Conservation (phyloP, 2,888 invertebrate genomes). For the Electrophaes corylata region DNA sequence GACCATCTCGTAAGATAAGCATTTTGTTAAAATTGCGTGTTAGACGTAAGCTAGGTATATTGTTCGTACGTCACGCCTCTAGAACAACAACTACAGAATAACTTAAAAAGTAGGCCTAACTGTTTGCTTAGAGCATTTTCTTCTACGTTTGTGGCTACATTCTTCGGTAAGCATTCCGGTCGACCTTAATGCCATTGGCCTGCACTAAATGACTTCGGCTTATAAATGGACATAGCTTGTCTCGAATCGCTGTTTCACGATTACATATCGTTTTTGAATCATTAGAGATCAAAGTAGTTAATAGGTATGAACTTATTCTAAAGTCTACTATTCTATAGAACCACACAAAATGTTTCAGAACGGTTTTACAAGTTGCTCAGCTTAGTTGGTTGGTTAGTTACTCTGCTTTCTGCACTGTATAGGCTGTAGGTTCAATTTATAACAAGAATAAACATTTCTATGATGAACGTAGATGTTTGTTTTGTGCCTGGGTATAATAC, state of each 20-base stretch:
- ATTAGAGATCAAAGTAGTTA: not conserved
- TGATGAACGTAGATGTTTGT: no score
- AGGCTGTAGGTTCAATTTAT: no score
- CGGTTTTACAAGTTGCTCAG: no score
- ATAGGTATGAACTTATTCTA: no score
- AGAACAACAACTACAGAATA: constrained; percentile 33
- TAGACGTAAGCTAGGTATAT: constrained; percentile 12
- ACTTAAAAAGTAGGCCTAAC: constrained; percentile 73
- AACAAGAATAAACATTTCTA: no score
- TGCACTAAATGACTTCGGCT: constrained; percentile 31
- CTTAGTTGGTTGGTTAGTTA: no score
- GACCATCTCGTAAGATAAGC: not conserved
- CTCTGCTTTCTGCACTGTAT: no score
- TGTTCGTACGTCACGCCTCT: constrained; percentile 26
- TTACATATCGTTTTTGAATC: not conserved
- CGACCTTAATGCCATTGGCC: constrained; percentile 57
- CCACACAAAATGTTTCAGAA: no score
- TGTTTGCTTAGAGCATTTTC: constrained; percentile 61
- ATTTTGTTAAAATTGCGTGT: constrained; percentile 11
- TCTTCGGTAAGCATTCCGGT: constrained; percentile 52
- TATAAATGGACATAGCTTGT: constrained; percentile 16
- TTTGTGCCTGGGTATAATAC: no score
- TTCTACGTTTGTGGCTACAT: constrained; percentile 50
- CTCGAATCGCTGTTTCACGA: not conserved
- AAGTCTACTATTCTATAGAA: no score